Evolutionary conservation across 2,797 vertebrate species (phyloP), one percentile per base, ranked within the genome.

Genomic region (Halcyon badia): DNA sequence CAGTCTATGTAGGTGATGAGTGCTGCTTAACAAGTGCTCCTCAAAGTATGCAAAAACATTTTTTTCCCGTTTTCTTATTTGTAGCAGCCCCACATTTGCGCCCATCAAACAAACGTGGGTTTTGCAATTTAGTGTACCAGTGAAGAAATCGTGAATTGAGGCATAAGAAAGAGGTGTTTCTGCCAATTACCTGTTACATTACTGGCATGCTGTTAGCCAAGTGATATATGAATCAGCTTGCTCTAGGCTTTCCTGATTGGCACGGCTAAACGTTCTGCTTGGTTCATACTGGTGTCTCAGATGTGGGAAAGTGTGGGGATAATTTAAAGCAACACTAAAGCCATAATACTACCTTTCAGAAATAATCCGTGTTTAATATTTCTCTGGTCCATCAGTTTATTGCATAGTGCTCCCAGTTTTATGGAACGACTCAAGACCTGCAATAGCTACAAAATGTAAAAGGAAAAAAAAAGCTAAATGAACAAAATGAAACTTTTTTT

Each of bases 221-320:
- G 80, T 10, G 52, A 37, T 88, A 8, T 35, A 52, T 92, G 97
- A 97, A 91, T 94, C 92, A 94, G 89, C 91, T 96, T 89, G 97
- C 94, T 80, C 17, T n/a, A 62, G 81, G 89, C 94, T 94, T 93
- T 58, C 77, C 86, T 91, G n/a, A 93, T 85, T 93, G 85, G 88
- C 92, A 96, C 2, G 83, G 77, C 88, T 90, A 25, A 96, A 31
- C 48, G 68, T 77, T 85, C 73, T 93, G 26, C 69, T 87, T 94
- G 70, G 62, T 82, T 93, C 90, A 56, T 39, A 49, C 30, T 26
- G 52, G 54, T 81, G 24, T 37, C 66, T 92, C 68, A 93, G 49
- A 76, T 86, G 87, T 91, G 82, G 82, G 82, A 77, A 84, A 84
- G 42, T 28, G 19, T 39, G 79, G 88, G 70, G 80, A 70, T 87